Evolutionary conservation across 92 coral and sea anemone species (phyloP).

Genomic region (Porites lobata): DNA sequence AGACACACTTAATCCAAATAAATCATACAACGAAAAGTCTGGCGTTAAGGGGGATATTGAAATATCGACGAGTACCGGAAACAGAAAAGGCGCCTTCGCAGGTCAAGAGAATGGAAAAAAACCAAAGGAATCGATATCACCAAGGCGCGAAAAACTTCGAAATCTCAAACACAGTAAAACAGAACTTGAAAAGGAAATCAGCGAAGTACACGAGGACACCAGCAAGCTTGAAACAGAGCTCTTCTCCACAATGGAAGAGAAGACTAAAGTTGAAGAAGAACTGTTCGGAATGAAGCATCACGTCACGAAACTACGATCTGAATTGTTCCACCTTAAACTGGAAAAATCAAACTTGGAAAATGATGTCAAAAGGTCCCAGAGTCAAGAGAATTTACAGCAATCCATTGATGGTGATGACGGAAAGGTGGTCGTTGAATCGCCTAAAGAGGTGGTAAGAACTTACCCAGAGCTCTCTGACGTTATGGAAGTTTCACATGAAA

Average conservation of each 20-base stretch:
- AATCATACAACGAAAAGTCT: neutral
- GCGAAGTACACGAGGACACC: constrained; percentile 83
- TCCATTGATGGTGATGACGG: constrained; percentile 15
- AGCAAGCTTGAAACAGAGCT: constrained; percentile 85
- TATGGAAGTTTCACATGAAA: constrained; percentile 87
- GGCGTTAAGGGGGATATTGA: neutral
- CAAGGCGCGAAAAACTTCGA: constrained; percentile 49
- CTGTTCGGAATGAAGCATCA: constrained; percentile 78
- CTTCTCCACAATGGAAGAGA: constrained; percentile 91
- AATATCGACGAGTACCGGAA: neutral
- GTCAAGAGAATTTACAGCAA: constrained; percentile 35
- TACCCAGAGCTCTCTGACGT: constrained; percentile 90
- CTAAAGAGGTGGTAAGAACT: constrained; percentile 48
- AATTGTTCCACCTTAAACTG: constrained; percentile 87
- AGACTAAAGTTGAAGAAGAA: constrained; percentile 88
- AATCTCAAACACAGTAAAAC: constrained; percentile 48
- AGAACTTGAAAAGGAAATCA: constrained; percentile 75
- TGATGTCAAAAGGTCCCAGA: constrained; percentile 73
- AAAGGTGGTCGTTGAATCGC: constrained; percentile 32
- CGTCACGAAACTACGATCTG: constrained; percentile 79
- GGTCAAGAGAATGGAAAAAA: constrained; percentile 3
- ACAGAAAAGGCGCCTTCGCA: constrained; percentile 8
- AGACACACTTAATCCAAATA: neutral
- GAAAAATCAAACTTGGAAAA: constrained; percentile 84
- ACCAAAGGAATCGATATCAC: constrained; percentile 14